A percentile compares a stretch with the other conserved stretches of the same genome.
Evolutionary conservation across 1,140 invertebrate genomes (phyloP).

Genomic region (Eueides isabella): DNA sequence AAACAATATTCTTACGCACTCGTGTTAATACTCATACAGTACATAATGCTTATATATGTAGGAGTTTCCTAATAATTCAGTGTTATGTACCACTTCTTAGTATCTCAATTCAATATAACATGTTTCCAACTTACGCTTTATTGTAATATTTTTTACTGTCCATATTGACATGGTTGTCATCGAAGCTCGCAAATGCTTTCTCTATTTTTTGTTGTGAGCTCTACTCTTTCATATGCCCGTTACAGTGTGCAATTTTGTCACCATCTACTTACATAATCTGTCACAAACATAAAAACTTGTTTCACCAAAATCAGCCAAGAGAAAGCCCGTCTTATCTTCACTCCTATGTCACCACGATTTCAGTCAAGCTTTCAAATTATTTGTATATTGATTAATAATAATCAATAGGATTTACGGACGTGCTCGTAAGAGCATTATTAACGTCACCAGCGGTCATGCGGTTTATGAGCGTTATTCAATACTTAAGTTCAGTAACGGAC

Average conservation of each 20-base stretch:
- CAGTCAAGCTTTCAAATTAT: conserved; percentile 46
- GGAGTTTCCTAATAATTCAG: neutral
- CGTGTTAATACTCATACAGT: neutral
- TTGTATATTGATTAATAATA: conserved; percentile 12
- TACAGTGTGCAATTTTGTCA: conserved; percentile 63
- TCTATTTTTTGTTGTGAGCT: conserved; percentile 52
- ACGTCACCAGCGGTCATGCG: conserved; percentile 48
- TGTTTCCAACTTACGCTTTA: neutral
- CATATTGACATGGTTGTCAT: conserved; percentile 31
- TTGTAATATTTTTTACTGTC: conserved; percentile 23
- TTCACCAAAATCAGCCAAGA: conserved; percentile 57
- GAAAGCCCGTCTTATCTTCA: conserved; percentile 61
- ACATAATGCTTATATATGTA: conserved; percentile 1
- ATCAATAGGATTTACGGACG: conserved; percentile 24
- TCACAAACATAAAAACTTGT: conserved; percentile 62
- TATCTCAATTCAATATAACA: neutral
- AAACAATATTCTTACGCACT: conserved; percentile 35
- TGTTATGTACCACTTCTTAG: neutral
- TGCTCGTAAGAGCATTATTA: conserved; percentile 43
- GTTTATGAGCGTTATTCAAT: conserved; percentile 59
- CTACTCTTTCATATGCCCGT: conserved; percentile 55
- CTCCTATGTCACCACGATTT: conserved; percentile 46
- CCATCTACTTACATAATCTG: conserved; percentile 66
- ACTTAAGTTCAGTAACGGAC: conserved; percentile 56
- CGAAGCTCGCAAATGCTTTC: conserved; percentile 54